Evolutionary conservation across 2,113 vertebrate species (phyloP).

Genomic region (Brachypteracias leptosomus): DNA sequence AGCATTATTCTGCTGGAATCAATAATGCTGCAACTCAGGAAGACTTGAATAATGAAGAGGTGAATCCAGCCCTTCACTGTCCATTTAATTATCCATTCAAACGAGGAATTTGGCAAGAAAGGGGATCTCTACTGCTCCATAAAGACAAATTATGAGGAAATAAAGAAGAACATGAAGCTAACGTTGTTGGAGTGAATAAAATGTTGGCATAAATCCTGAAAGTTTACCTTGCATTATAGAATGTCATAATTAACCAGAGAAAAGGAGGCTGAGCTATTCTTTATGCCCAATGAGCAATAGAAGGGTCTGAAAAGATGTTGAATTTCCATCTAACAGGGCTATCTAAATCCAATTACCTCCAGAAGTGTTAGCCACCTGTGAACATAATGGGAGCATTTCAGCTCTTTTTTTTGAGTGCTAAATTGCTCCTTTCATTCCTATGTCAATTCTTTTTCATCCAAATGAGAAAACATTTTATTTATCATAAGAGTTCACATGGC

Average conservation of each 20-base stretch:
- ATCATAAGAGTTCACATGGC: not conserved
- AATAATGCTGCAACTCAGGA: constrained; percentile 8
- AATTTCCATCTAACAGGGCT: not conserved
- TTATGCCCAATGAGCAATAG: not conserved
- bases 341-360: not conserved
- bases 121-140: constrained; percentile 18
- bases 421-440: not conserved
- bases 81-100: constrained; percentile 50
- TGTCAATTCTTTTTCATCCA: not conserved
- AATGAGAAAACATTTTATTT: not conserved
- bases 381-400: not conserved
- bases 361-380: not conserved
- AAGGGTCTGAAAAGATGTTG: not conserved
- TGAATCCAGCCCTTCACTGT: not conserved
- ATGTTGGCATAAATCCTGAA: constrained; percentile 7
- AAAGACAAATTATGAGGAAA: constrained; percentile 45
- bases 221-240: constrained; percentile 36
- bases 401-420: not conserved
- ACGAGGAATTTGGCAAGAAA: constrained; percentile 37
- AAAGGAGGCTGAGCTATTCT: not conserved
- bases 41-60: constrained; percentile 33
- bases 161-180: constrained; percentile 17
- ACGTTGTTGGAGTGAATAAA: constrained; percentile 7
- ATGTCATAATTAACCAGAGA: not conserved
- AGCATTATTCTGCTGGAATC: constrained; percentile 8